Evolutionary conservation across 2,113 vertebrate species (phyloP), one percentile per base, ranked within the genome.

Genomic region (Toxotes jaculatrix): DNA sequence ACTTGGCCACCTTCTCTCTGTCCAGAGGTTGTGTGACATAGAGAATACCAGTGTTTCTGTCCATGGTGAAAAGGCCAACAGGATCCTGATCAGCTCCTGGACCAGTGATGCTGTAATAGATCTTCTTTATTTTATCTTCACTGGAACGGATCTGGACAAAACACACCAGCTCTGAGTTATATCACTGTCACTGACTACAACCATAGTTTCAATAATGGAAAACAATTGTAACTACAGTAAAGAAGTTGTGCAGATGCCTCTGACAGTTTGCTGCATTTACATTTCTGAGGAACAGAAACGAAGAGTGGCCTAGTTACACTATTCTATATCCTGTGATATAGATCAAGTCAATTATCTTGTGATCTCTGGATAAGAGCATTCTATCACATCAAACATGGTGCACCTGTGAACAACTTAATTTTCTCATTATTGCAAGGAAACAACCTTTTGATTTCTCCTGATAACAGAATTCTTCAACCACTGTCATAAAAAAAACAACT

Each of bases 21-120:
- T 96, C 94, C 2, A 96, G 88, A 6, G 83, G 87, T 5, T 86
- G 31, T 19, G 91, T 93, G 5, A 94, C 23, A 31, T 7, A 92
- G n/a, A 96, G 38, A 32, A 0, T 2, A 1, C 94, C 95, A 14
- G 38, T 32, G 2, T 0, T 0, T 70, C 1, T 87, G 21, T 90
- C 62, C 23, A 95, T 84, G 1, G 5, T 85, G 76, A 96, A 96
- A 32, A 94, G 61, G 1, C 7, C 12, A 0, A 2, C 0, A 32
- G 95, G 95, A 2, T 40, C 9, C 68, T 3, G 4, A 69, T 91
- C 74, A 31, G 92, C 94, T 59, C 95, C 95, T 5, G 89, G 84
- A 72, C 95, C 95, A 53, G 64, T 83, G 79, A 96, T 93, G 16
- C 43, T 87, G 80, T 95, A 96, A 4, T 0, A 0, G n/a, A 96